Evolutionary conservation across 2,797 vertebrate species (phyloP).

Genomic region (Tarsius wallacei): DNA sequence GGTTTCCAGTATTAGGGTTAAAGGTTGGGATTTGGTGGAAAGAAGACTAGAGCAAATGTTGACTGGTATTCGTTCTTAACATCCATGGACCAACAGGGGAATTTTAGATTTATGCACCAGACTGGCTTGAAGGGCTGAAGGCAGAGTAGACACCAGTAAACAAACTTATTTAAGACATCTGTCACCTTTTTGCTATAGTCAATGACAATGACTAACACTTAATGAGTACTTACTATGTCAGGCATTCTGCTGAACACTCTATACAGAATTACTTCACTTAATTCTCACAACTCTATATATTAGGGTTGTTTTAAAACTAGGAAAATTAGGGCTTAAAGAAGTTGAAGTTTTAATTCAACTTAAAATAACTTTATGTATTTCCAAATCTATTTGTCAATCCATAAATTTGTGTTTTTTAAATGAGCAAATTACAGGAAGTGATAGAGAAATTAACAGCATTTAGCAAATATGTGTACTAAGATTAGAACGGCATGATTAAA

Average conservation of each 20-base stretch:
- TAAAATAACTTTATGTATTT: slow-evolving; percentile 41
- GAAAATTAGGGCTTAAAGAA: slow-evolving; percentile 5
- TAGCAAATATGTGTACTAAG: background rate
- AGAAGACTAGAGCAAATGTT: slow-evolving; percentile 31
- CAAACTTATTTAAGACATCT: background rate
- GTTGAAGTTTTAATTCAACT: slow-evolving; percentile 23
- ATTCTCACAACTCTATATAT: background rate
- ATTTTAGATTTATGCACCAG: background rate
- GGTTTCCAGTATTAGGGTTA: background rate
- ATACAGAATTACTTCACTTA: background rate
- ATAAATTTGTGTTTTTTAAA: slow-evolving; percentile 54
- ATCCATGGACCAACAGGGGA: background rate
- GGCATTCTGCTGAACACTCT: background rate
- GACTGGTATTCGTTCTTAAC: slow-evolving; percentile 17
- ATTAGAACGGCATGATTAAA: slow-evolving; percentile 39
- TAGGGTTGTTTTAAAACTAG: slow-evolving; percentile 46
- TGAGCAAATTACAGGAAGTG: background rate
- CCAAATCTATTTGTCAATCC: slow-evolving; percentile 22
- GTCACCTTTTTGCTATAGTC: background rate
- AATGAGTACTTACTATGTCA: background rate
- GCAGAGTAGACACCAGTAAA: background rate
- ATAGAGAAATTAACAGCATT: slow-evolving; percentile 48
- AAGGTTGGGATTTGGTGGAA: background rate
- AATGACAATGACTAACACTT: background rate
- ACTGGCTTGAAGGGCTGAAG: background rate